A percentile compares a stretch with the other conserved stretches of the same genome.
Conservation (phyloP, 2,113 vertebrate genomes). For the Tautogolabrus adspersus region DNA sequence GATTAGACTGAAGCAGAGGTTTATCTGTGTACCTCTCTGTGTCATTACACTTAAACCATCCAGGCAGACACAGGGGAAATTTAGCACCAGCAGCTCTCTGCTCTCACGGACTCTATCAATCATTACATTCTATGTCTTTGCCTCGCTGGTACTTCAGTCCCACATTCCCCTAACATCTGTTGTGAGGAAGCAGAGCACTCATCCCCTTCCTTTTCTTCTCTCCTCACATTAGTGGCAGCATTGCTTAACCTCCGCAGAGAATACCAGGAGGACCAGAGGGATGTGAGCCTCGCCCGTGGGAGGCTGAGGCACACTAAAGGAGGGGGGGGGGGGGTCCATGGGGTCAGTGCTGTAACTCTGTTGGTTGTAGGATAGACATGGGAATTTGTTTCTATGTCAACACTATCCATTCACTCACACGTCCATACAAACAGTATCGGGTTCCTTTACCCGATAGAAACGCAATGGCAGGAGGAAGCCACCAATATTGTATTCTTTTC, state of each 20-base stretch:
- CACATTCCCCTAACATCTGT: constrained; percentile 77
- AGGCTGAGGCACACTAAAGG: constrained; percentile 28
- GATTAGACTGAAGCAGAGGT: constrained; percentile 41
- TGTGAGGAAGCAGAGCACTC: constrained; percentile 53
- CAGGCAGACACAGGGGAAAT: constrained; percentile 65
- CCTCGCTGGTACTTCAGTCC: constrained; percentile 59
- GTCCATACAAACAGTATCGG: neutral
- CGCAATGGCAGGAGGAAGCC: neutral
- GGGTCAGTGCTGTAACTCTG: constrained; percentile 29
- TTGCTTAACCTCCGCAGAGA: constrained; percentile 56
- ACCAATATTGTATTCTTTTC: neutral
- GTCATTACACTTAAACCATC: constrained; percentile 49
- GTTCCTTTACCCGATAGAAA: too few species aligned
- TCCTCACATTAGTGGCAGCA: constrained; percentile 39
- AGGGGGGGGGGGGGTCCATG: constrained; percentile 7
- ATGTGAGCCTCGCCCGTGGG: constrained; percentile 32
- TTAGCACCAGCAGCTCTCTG: constrained; percentile 50
- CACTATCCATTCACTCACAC: neutral
- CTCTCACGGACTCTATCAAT: constrained; percentile 70
- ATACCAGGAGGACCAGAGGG: constrained; percentile 21
- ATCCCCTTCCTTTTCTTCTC: constrained; percentile 50
- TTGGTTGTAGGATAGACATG: constrained; percentile 16
- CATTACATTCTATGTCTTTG: constrained; percentile 67
- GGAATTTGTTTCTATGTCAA: constrained; percentile 13
- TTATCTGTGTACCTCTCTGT: constrained; percentile 39